Evolutionary conservation across 1,140 invertebrate species (phyloP).

Genomic region (Papilio glaucus): DNA sequence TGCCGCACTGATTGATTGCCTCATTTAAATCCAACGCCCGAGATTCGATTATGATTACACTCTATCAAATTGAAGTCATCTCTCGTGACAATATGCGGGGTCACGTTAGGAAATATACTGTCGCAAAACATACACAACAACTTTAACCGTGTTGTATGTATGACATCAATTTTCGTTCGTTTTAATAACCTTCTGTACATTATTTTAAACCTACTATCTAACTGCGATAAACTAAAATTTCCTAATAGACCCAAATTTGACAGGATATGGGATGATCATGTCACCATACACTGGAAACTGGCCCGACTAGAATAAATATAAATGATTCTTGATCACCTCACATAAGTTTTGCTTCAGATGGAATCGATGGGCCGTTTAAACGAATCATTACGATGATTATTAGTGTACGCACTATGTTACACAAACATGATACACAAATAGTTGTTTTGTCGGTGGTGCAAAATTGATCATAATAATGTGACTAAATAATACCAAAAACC

Average conservation of each 20-base stretch:
- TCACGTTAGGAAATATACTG: slow-evolving; percentile 22
- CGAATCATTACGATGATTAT: too few species aligned
- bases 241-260: neutral
- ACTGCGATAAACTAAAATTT: neutral
- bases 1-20: slow-evolving; percentile 67
- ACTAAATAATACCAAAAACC: neutral
- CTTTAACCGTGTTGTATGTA: neutral
- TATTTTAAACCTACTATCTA: neutral
- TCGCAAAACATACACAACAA: neutral
- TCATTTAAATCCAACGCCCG: slow-evolving; percentile 64
- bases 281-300: neutral
- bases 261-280: neutral
- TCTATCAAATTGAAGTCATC: slow-evolving; percentile 46
- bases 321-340: neutral
- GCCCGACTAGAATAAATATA: neutral
- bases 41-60: slow-evolving; percentile 73
- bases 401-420: too few species aligned
- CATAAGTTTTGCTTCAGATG: neutral
- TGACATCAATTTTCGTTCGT: neutral
- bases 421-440: too few species aligned
- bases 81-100: slow-evolving; percentile 43
- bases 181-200: neutral
- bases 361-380: neutral
- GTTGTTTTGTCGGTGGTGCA: neutral
- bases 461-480: slow-evolving; percentile 6